Conservation (phyloP, 1,140 invertebrate genomes). For the Trichoplusia ni region DNA sequence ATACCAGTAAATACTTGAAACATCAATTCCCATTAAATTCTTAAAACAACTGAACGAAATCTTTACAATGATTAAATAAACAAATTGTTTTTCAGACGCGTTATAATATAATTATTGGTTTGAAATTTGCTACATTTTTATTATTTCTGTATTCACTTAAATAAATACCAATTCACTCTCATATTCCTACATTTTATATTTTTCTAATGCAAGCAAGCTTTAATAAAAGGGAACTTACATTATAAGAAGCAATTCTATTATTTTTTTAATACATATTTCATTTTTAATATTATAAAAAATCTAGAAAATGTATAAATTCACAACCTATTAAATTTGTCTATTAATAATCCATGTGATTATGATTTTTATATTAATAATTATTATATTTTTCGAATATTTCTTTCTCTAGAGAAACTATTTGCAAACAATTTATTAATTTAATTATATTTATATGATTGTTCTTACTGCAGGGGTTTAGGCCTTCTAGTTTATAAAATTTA, state of each 20-base stretch:
- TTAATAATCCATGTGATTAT: slow-evolving; percentile 41
- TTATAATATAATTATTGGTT: no score
- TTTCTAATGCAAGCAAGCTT: slow-evolving; percentile 45
- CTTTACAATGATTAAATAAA: no score
- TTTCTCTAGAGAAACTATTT: slow-evolving; percentile 22
- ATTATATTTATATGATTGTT: slow-evolving; percentile 29
- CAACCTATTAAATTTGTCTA: slow-evolving; percentile 79
- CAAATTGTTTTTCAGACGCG: no score
- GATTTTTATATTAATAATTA: slow-evolving; percentile 28
- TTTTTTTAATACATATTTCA: slow-evolving; percentile 51
- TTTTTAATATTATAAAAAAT: slow-evolving; percentile 66
- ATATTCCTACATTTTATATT: background rate
- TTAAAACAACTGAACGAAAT: no score
- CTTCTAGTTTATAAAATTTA: slow-evolving; percentile 42
- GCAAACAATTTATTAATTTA: slow-evolving; percentile 26
- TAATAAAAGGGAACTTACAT: slow-evolving; percentile 36
- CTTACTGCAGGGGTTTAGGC: slow-evolving; percentile 54
- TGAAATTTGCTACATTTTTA: no score
- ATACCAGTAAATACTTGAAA: no score
- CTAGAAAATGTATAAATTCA: slow-evolving; percentile 81
- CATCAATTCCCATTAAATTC: no score
- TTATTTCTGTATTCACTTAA: no score
- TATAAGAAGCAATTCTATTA: slow-evolving; percentile 41
- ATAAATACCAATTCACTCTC: no score
- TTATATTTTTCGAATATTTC: slow-evolving; percentile 29